Conservation (phyloP, 2,888 invertebrate genomes). For the Tinea trinotella region DNA sequence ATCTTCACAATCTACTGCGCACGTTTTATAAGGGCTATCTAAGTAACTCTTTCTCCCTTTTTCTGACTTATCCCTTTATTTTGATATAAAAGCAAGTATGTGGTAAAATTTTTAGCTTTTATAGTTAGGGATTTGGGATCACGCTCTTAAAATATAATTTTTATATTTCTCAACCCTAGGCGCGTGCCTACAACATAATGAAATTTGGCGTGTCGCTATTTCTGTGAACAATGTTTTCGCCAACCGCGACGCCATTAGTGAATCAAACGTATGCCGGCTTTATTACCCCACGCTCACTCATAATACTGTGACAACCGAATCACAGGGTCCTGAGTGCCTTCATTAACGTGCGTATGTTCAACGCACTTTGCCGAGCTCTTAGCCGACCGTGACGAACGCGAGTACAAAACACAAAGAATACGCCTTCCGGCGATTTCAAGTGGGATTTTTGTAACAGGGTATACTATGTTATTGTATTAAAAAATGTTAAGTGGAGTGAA, state of each 20-base stretch:
- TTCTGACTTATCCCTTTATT: no score
- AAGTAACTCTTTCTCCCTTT: no score
- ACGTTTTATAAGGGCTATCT: no score
- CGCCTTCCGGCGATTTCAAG: conserved; percentile 16
- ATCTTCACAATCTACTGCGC: no score
- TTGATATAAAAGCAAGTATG: no score
- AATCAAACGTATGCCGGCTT: conserved; percentile 56
- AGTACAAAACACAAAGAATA: conserved; percentile 5
- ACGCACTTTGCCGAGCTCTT: conserved; percentile 10
- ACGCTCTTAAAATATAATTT: no score
- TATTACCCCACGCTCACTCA: conserved; percentile 35
- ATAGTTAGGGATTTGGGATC: no score
- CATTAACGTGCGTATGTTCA: conserved; percentile 60
- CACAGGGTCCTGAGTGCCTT: conserved; percentile 27
- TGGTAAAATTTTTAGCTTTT: no score
- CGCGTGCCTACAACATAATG: not conserved
- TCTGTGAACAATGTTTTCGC: conserved; percentile 27
- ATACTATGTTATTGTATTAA: not conserved
- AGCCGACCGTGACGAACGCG: conserved; percentile 11
- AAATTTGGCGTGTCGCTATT: conserved; percentile 14
- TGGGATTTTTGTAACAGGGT: not conserved
- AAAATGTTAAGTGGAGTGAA: conserved; percentile 3
- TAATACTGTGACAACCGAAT: conserved; percentile 36
- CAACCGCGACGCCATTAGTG: conserved; percentile 41
- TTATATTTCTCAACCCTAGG: no score